These are phyloP conservation scores for Hippocampus abdominalis DNA, from an alignment of 2,113 vertebrate species.

Conservation along the genomic window DNA sequence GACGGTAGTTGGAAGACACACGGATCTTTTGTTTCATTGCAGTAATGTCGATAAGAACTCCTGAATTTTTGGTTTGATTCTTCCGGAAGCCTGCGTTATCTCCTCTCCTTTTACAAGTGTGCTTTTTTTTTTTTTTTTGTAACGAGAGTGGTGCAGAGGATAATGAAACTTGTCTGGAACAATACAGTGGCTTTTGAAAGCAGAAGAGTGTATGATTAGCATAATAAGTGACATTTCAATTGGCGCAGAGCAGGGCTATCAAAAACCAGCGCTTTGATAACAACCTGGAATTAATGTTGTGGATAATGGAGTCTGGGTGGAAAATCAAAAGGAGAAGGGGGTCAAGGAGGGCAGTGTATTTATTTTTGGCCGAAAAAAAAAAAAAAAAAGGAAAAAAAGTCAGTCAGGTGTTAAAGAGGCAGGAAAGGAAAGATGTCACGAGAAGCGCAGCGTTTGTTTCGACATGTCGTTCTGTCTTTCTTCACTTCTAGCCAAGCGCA, in stretches of 20 bases:
- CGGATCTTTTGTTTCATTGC: neutral
- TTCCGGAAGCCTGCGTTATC: slow-evolving; percentile 24
- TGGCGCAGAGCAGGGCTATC: slow-evolving; percentile 37
- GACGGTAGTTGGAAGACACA: neutral
- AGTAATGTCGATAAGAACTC: neutral
- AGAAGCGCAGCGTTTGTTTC: slow-evolving; percentile 44
- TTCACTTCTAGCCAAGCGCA: slow-evolving; percentile 58
- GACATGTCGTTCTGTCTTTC: slow-evolving; percentile 34
- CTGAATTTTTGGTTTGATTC: neutral
- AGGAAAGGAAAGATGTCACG: slow-evolving; percentile 13
- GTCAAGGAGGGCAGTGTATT: slow-evolving; percentile 19
- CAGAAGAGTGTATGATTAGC: slow-evolving; percentile 52
- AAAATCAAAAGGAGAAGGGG: slow-evolving; percentile 12
- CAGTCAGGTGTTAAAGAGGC: slow-evolving; percentile 14
- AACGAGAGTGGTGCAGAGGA: slow-evolving; percentile 47
- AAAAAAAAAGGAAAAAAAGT: slow-evolving; percentile 10
- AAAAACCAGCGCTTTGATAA: slow-evolving; percentile 35
- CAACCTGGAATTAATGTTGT: slow-evolving; percentile 49
- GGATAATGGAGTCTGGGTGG: slow-evolving; percentile 34
- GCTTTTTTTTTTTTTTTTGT: slow-evolving; percentile 37
- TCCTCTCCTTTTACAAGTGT: slow-evolving; percentile 42
- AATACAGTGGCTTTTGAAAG: slow-evolving; percentile 52
- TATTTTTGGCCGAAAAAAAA: neutral
- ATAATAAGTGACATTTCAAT: slow-evolving; percentile 60
- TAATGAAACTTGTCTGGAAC: slow-evolving; percentile 59